Evolutionary conservation across 92 coral and sea anemone genomes (phyloP).

Genomic region (Phenganax stokvisi): DNA sequence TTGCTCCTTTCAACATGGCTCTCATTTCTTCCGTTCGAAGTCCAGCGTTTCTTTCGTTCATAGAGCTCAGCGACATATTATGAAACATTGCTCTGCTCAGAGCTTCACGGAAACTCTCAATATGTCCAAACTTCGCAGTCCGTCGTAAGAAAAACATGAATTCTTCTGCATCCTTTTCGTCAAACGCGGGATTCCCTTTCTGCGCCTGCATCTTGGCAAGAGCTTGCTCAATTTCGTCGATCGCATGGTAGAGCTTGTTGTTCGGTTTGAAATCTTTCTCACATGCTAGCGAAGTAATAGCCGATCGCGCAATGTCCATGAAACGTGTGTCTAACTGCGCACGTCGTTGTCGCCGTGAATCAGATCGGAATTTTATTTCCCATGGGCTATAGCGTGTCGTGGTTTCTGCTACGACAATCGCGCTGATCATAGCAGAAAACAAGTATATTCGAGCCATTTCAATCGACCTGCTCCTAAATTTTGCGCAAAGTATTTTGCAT

Average conservation of each 20-base stretch:
- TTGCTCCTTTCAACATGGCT: slow-evolving; percentile 49
- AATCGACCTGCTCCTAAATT: neutral
- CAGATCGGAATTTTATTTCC: neutral
- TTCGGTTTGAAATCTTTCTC: slow-evolving; percentile 43
- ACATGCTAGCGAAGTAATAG: slow-evolving; percentile 12
- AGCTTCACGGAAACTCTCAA: slow-evolving; percentile 12
- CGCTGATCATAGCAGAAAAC: neutral
- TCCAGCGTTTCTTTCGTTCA: neutral
- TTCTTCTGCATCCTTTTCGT: slow-evolving; percentile 7
- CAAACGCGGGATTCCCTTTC: slow-evolving; percentile 13
- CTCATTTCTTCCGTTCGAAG: neutral
- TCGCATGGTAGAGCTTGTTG: slow-evolving; percentile 67
- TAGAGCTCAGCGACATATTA: slow-evolving; percentile 31
- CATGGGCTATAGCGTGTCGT: neutral
- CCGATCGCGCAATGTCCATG: slow-evolving; percentile 12
- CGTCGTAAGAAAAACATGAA: slow-evolving; percentile 1
- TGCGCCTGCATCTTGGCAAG: slow-evolving; percentile 1
- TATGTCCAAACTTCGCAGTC: slow-evolving; percentile 23
- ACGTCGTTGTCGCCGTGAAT: neutral
- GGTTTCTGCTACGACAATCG: neutral
- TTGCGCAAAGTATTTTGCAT: neutral
- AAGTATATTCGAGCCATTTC: neutral
- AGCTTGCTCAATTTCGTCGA: slow-evolving; percentile 70
- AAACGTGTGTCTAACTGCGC: slow-evolving; percentile 23
- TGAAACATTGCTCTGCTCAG: slow-evolving; percentile 25